Evolutionary conservation across 2,113 vertebrate genomes (phyloP), one percentile per base, ranked within the genome.

Genomic region (Xiphorhynchus elegans): DNA sequence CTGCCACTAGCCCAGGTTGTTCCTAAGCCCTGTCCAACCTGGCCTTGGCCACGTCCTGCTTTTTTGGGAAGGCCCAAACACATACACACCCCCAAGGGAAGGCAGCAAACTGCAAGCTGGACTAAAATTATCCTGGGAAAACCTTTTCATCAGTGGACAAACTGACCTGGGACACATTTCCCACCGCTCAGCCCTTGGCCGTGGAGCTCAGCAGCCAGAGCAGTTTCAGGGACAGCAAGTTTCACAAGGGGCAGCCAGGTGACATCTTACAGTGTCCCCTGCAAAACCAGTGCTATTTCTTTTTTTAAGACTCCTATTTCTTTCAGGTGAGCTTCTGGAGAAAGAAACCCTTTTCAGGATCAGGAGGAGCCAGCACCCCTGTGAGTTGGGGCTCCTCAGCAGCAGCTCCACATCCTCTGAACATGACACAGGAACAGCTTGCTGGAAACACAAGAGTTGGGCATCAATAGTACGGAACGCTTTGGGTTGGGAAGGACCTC

Each of bases 321-420:
- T 67, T 46, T 29, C 40, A 60, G 70, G 56, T 82, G 89, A 93
- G 53, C 31, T 60, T 7, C 31, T 1, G 29, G 23, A 84, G 62
- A 59, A 42, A 29, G 17, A 70, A 90, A 62, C 13, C 24, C 40
- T 18, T 20, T 4, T 4, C 17, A 2, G 39, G n/a, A 3, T 4
- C 0, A 0, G 17, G 11, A 55, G 42, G 44, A 86, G 39, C 25
- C 1, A 0, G 23, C 52, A 74, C n/a, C 79, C 13, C 69, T 19
- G 10, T 0, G 25, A 64, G 29, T 42, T 12, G 33, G 18, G 17
- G 37, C 63, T 74, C 50, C 63, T 37, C 73, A 56, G 66, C 17
- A 24, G 76, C 77, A 60, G 46, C 50, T 63, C 84, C 42, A 56
- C 1, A 0, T 28, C 18, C 87, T 68, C 84, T 1, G 9, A 2